A percentile compares a stretch with the other conserved stretches of the same genome.
These are phyloP conservation scores for Dendrolimus kikuchii DNA, from an alignment of 1,140 invertebrate genomes.

Conservation along the genomic window DNA sequence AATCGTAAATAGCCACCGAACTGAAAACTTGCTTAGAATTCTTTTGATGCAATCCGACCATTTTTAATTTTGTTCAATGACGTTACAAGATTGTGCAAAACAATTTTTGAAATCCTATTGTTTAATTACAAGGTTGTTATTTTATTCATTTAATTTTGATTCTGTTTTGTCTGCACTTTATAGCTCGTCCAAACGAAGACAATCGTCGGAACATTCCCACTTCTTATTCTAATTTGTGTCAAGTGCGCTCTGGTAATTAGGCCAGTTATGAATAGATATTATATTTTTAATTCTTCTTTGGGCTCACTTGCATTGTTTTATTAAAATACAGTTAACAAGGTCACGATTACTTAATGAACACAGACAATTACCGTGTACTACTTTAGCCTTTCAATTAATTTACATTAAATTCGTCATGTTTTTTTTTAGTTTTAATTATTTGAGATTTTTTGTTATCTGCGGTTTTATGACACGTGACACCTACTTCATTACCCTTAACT, in stretches of 20 bases:
- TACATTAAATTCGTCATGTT: conserved; percentile 1
- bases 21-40: conserved; percentile 1
- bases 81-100: conserved; percentile 12
- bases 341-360: conserved; percentile 37
- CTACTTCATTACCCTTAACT: too few species aligned
- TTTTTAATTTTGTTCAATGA: not conserved
- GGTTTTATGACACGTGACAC: too few species aligned
- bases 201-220: conserved; percentile 52
- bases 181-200: conserved; percentile 6
- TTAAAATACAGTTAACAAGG: conserved; percentile 39
- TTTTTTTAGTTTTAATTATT: too few species aligned
- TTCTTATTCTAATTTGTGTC: conserved; percentile 45
- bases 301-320: conserved; percentile 33
- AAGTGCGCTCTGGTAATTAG: conserved; percentile 46
- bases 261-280: conserved; percentile 36
- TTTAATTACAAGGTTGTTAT: conserved; percentile 16
- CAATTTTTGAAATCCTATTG: conserved; percentile 17
- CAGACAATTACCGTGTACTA: conserved; percentile 29
- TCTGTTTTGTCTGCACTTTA: not conserved
- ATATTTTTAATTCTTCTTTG: conserved; percentile 38
- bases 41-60: too few species aligned
- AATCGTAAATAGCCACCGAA: not conserved
- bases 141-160: conserved; percentile 1
- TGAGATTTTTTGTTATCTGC: too few species aligned
- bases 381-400: conserved; percentile 20